Conservation (phyloP, 2,113 vertebrate genomes). For the Macroglossus sobrinus region DNA sequence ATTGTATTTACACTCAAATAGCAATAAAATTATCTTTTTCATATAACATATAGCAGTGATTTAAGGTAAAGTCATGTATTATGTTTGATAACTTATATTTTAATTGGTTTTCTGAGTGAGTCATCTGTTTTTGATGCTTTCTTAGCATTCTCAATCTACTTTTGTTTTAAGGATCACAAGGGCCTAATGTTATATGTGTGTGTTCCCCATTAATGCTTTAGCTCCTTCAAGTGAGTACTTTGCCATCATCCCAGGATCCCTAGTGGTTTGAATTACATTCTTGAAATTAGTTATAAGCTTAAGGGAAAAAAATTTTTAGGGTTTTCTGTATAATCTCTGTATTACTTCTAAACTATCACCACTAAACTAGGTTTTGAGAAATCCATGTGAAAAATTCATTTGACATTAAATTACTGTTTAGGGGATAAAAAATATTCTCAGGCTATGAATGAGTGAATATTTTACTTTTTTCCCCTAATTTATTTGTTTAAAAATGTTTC, state of each 20-base stretch:
- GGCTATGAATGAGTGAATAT: not conserved
- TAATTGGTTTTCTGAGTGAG: slow-evolving; percentile 3
- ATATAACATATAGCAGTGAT: not conserved
- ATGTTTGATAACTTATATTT: not conserved
- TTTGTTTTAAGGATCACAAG: not conserved
- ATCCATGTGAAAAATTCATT: slow-evolving; percentile 16
- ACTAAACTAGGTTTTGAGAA: not conserved
- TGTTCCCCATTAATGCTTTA: not conserved
- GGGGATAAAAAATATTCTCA: slow-evolving; percentile 1
- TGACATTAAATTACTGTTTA: not conserved
- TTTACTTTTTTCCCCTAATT: not conserved
- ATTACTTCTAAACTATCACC: not conserved
- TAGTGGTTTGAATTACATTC: not conserved
- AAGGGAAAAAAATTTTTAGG: not conserved
- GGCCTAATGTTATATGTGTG: not conserved
- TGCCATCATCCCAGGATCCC: not conserved
- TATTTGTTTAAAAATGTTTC: slow-evolving; percentile 35
- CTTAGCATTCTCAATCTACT: not conserved
- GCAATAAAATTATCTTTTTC: not conserved
- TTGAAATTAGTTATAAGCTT: not conserved
- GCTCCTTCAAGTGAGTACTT: not conserved
- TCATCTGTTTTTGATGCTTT: slow-evolving; percentile 15
- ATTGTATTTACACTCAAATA: not conserved
- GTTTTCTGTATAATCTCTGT: not conserved
- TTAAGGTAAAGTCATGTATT: not conserved